phyloP scores from a whole-genome alignment of 2,113 vertebrate species.

The Pseudorectes ferrugineus region DNA sequence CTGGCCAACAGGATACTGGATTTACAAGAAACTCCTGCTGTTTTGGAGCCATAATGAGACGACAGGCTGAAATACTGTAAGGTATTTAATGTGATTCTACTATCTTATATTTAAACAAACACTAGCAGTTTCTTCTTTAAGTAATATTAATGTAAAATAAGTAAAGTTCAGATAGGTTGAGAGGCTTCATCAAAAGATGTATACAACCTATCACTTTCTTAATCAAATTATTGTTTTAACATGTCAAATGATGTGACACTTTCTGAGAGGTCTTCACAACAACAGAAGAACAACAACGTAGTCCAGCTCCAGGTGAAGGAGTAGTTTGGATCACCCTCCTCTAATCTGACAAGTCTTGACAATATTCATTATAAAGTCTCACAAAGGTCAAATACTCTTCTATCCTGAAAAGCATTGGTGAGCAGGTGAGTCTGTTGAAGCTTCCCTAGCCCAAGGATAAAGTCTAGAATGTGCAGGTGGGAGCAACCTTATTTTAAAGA shows the following conservation, averaged over 20 bases:
- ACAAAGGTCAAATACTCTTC: background rate
- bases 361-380: background rate
- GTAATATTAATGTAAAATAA: background rate
- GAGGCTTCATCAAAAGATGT: background rate
- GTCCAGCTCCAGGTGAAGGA: background rate
- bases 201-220: background rate
- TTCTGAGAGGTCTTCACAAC: background rate
- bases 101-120: background rate
- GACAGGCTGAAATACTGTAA: background rate
- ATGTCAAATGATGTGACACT: background rate
- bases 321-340: accelerated
- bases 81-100: background rate
- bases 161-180: background rate
- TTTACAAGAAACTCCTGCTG: background rate
- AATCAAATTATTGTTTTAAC: background rate
- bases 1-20: background rate
- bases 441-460: background rate
- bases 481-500: background rate
- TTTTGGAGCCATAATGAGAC: background rate
- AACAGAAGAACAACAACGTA: background rate
- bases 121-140: background rate
- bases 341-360: background rate
- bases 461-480: background rate
- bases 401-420: background rate
- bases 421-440: background rate